Conservation (phyloP, 2,797 vertebrate species). For the Enteromius argenteus region DNA sequence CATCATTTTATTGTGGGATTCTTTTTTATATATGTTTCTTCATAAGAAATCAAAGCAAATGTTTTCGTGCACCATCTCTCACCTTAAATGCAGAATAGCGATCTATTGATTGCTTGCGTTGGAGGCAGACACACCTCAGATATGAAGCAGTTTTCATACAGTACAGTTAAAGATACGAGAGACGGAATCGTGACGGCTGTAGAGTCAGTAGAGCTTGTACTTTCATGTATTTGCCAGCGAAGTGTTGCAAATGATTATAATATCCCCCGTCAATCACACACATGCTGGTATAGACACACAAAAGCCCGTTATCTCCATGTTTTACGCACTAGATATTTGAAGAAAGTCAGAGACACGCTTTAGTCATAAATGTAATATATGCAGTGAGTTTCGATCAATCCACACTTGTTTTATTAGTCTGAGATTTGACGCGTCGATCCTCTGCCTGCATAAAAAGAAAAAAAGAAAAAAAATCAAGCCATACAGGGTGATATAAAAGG, state of each 20-base stretch:
- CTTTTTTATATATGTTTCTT: background rate
- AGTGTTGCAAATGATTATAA: conserved; percentile 3
- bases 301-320: background rate
- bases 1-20: background rate
- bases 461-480: background rate
- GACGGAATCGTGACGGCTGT: background rate
- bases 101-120: conserved; percentile 19
- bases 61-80: background rate
- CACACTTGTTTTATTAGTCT: conserved; percentile 7
- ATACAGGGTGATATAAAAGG: background rate
- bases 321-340: background rate
- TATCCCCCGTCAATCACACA: background rate
- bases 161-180: background rate
- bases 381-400: conserved; percentile 1
- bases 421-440: background rate
- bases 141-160: conserved; percentile 1
- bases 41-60: background rate
- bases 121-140: conserved; percentile 10
- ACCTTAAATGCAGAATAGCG: conserved; percentile 17
- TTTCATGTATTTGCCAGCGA: background rate
- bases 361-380: background rate
- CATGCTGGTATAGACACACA: background rate
- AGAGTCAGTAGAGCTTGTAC: background rate
- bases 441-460: too few species aligned
- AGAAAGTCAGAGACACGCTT: background rate